Evolutionary conservation across 1,140 invertebrate genomes (phyloP).

Genomic region (Pteromalus puparum): DNA sequence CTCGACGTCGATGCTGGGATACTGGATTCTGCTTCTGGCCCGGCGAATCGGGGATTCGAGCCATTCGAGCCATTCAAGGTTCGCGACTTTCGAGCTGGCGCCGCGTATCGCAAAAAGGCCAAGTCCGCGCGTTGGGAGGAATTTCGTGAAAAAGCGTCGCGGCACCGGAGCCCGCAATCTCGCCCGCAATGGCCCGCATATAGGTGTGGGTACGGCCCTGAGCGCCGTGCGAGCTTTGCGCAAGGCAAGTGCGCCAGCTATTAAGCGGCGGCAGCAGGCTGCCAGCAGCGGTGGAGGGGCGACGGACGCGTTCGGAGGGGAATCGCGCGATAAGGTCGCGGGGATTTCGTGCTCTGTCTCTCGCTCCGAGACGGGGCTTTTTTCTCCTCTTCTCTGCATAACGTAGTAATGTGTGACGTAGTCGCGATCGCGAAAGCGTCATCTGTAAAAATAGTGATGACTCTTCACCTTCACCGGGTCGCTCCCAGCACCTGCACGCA

Average conservation of each 20-base stretch:
- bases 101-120: neutral
- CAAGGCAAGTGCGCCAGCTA: constrained; percentile 32
- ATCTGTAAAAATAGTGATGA: neutral
- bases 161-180: no score
- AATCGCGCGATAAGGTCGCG: constrained; percentile 19
- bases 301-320: neutral
- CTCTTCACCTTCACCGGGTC: no score
- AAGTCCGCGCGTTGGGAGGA: no score
- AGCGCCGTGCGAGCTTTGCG: neutral
- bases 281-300: no score
- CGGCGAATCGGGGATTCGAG: neutral
- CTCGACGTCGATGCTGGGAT: neutral
- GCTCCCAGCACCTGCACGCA: neutral
- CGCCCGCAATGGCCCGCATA: no score
- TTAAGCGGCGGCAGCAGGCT: neutral
- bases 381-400: neutral
- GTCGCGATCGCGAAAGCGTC: neutral
- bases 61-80: no score
- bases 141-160: neutral
- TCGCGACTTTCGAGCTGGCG: neutral
- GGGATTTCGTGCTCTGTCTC: neutral
- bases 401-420: neutral
- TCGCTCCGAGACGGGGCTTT: neutral
- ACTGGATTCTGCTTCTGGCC: constrained; percentile 9
- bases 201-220: neutral